Evolutionary conservation across 1,140 invertebrate species (phyloP), one percentile per base, ranked within the genome.

Genomic region (Argopecten irradians): DNA sequence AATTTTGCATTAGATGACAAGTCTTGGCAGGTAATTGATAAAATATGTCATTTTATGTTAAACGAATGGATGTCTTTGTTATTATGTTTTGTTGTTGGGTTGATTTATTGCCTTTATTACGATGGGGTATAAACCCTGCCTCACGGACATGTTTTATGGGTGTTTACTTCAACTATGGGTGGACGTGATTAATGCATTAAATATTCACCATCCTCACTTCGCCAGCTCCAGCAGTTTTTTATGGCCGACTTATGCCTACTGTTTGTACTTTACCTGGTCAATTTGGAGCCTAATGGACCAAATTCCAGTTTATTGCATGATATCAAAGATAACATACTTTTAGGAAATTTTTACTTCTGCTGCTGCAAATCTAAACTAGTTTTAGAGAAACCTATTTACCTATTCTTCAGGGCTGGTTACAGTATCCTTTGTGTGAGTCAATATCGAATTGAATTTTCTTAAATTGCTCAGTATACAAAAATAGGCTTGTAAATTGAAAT

Each of bases 161-260:
- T 71, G 55, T 71, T 71, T 71, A 71, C 55, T 71, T n/a, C 55
- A 71, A n/a, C 22, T 19, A 71, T 22, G 55, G 55, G 55, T 71
- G 55, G 55, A 71, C 55, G 11, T 71, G 55, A 71, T 71, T 28
- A n/a, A 71, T 71, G 55, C 55, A 71, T 71, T 71, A 71, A 71
- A 71, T 71, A 71, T 71, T 71, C 55, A 71, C 55, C 22, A 46
- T 46, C n/a, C 55, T 28, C 22, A 71, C 22, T 71, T 71, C 55
- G 28, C 22, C 13, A 71, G 55, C 55, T 71, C 55, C 55, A 71
- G n/a, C 55, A 71, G 22, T 71, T 11, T 55, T 55, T 71, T 71
- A 71, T 28, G 55, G n/a, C 5, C 55, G 28, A 5, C 55, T 5
- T 71, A 71, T 71, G 55, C 55, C 8, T 71, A 71, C 55, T 28